Evolutionary conservation across 2,113 vertebrate genomes (phyloP), one percentile per base, ranked within the genome.

Genomic region (Nansenia antarctica): DNA sequence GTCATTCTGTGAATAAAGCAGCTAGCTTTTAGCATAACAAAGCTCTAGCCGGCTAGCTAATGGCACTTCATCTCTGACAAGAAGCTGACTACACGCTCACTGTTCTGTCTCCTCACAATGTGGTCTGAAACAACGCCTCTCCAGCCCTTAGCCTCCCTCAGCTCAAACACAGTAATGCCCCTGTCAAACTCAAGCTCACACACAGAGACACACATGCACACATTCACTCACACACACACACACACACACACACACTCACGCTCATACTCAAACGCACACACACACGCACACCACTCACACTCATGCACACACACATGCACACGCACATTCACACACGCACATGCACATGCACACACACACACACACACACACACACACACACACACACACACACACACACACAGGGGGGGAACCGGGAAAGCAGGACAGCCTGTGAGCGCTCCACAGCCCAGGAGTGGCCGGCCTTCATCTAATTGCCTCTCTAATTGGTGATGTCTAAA

Each of bases 401-500:
- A 91, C 90, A 92, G n/a, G n/a, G n/a, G n/a, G n/a, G n/a, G 90
- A 89, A 85, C 53, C 72, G 82, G 88, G 88, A 91, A 93, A 90
- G 86, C 88, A 88, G 89, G 65, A 62, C 86, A 87, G 90, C 86
- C 88, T 84, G 89, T 90, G 79, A 94, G 89, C 88, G 86, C 88
- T 90, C 87, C 85, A 87, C 90, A 91, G 93, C 94, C 92, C 92
- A 85, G 82, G 90, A 91, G 91, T 87, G 86, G 87, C 90, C 92
- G 88, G 92, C 94, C 93, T 92, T 91, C 45, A 15, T 42, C 45
- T 49, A 96, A 96, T 95, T 96, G 95, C 94, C 93, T 95, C 91
- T 94, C 94, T 97, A 96, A 97, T 98, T 98, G 95, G 95, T 77
- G 89, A 92, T 95, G 94, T 97, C 94, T 95, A 95, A 93, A 93